Percentiles rank a stretch among this genome's conserved stretches.
Conservation (phyloP, 2,113 vertebrate species). For the Formicarius rufipectus region DNA sequence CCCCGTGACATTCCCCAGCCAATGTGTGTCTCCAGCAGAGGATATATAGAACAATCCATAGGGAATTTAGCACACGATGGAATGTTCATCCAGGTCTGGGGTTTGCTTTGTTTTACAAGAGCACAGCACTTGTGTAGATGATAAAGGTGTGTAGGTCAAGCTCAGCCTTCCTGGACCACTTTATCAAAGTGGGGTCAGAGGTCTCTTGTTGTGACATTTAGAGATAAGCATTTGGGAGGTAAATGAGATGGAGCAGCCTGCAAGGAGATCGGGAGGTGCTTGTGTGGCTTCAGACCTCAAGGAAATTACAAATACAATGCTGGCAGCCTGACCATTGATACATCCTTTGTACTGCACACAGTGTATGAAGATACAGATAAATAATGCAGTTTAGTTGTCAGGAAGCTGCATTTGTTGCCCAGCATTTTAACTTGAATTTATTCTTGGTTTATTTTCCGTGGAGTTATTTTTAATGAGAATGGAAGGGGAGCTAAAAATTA, state of each 20-base stretch:
- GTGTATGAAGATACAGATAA: not conserved
- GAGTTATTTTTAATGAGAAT: slow-evolving; percentile 35
- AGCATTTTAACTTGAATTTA: not conserved
- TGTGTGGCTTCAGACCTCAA: not conserved
- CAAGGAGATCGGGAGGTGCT: not conserved
- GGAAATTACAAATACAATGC: not conserved
- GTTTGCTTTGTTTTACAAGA: not conserved
- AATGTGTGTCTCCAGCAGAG: not conserved
- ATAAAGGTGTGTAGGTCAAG: not conserved
- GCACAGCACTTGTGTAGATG: not conserved
- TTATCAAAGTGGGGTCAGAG: not conserved
- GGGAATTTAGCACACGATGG: fast-evolving
- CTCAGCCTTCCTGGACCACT: not conserved
- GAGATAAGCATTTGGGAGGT: not conserved
- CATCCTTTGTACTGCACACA: not conserved
- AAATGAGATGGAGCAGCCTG: not conserved
- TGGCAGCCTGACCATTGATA: not conserved
- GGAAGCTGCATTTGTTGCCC: not conserved
- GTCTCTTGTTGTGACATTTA: not conserved
- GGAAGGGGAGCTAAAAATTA: slow-evolving; percentile 42
- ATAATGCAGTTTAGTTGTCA: not conserved
- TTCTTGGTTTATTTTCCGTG: not conserved
- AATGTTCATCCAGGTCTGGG: not conserved
- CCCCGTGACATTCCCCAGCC: not conserved
- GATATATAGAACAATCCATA: not conserved